Percentiles rank a stretch among this genome's conserved stretches.
These are phyloP conservation scores for Chrysemys picta DNA, from an alignment of 2,113 vertebrate genomes.

Conservation along the genomic window DNA sequence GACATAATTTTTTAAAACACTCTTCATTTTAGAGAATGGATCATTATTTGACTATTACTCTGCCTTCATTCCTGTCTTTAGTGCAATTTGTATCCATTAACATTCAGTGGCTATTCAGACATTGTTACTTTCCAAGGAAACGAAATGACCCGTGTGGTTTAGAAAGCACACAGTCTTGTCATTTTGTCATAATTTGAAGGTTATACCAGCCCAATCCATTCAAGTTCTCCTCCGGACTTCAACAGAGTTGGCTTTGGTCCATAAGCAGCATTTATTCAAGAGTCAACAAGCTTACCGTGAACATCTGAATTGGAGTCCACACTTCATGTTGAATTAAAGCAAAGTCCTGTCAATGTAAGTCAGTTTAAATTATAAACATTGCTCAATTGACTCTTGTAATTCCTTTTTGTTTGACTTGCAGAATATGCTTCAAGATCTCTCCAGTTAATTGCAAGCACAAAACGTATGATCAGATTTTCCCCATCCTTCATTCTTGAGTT, in stretches of 20 bases:
- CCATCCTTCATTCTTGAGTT: neutral
- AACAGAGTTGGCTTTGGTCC: neutral
- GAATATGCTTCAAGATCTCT: slow-evolving; percentile 9
- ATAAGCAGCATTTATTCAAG: slow-evolving; percentile 1
- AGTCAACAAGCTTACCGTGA: neutral
- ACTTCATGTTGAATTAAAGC: neutral
- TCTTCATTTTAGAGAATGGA: neutral
- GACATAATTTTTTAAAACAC: neutral
- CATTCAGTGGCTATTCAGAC: neutral
- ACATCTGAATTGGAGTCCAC: slow-evolving; percentile 12
- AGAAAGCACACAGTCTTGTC: neutral
- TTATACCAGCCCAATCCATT: neutral
- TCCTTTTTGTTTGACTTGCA: slow-evolving; percentile 1
- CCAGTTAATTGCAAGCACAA: slow-evolving; percentile 15
- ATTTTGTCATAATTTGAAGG: neutral
- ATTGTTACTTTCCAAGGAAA: neutral
- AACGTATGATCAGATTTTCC: neutral
- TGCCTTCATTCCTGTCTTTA: neutral
- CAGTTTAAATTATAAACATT: neutral
- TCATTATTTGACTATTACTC: neutral
- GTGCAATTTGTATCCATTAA: neutral
- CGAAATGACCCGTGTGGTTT: neutral
- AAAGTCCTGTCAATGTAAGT: neutral
- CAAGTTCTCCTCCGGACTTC: neutral
- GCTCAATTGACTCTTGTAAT: slow-evolving; percentile 22